Base-by-base conservation (phyloP, 2,888 invertebrate species). In the Callyntrura guangdongensis region DNA sequence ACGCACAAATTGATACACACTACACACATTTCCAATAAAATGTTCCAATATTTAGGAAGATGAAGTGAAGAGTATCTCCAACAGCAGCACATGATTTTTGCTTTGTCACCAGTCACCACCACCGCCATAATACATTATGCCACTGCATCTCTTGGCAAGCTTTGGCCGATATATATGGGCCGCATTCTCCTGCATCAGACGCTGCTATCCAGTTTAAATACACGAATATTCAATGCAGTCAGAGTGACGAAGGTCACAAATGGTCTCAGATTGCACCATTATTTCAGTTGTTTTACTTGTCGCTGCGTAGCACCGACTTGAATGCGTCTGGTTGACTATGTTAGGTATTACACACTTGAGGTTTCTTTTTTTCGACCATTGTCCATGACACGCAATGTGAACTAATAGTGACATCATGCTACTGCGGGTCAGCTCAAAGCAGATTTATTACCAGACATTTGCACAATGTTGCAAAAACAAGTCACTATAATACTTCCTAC, bases 1-100 rank as follows among this genome's bases (percentile, higher is more conserved):
- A 83, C 67, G 74, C 36, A 74, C 72, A 86, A 53, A 74, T 61
- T 49, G 84, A 72, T 69, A 81, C 79, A 69, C 27, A 85, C 74
- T 11, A 81, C 81, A 53, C 74, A 47, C 74, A 36, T 47, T 36
- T 59, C 61, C 67, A 27, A 64, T 61, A 47, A 61, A 84, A 69
- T 61, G 59, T 59, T 56, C 72, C 85, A 85, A 56, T 53, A 36
- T 84, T 72, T 85, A 53, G 77, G 53, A 74, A 74, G 25, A 72
- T 2, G n/a, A 36, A 69, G 36, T 22, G 22, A 22, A 74, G 47
- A 72, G 22, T 72, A 22, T 72, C 36, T 47, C 72, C 36, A 72
- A 45, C 45, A 72, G 72, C 45, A 72, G 77, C 77, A 77, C 9
- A 77, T 77, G 56, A 77, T 56, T 56, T 56, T 74, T 77, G 77